phyloP scores from a whole-genome alignment of 2,113 vertebrate genomes.

The Psilopsiagon aymara region DNA sequence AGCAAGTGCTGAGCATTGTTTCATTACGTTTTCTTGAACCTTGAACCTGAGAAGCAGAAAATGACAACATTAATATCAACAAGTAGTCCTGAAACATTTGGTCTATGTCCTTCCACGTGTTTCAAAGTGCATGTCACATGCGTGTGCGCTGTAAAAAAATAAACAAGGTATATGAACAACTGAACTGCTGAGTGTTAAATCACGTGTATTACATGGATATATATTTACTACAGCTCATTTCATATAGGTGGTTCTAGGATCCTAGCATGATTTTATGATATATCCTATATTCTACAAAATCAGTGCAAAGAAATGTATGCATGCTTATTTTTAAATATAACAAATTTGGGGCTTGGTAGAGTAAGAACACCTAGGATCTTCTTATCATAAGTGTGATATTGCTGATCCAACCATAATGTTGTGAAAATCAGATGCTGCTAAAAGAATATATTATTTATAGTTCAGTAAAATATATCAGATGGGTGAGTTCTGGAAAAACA shows the following conservation, averaged over 20 bases:
- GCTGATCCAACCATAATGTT: not conserved
- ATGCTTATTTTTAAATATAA: not conserved
- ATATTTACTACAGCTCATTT: not conserved
- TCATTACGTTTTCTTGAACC: not conserved
- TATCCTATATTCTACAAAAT: not conserved
- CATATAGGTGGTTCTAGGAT: not conserved
- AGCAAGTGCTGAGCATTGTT: not conserved
- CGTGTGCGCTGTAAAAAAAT: not conserved
- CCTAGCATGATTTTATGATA: not conserved
- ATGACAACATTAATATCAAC: not conserved
- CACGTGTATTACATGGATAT: not conserved
- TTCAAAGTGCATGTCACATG: not conserved
- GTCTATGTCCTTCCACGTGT: accelerated
- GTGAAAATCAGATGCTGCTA: not conserved
- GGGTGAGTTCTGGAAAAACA: not conserved
- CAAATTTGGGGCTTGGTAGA: not conserved
- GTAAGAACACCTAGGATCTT: not conserved
- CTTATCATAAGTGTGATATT: not conserved
- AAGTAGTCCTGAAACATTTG: not conserved
- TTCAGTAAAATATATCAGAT: not conserved
- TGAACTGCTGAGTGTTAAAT: not conserved
- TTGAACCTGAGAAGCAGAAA: not conserved
- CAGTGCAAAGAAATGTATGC: not conserved
- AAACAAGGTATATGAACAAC: not conserved
- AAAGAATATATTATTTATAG: not conserved